A percentile compares a stretch with the other conserved stretches of the same genome.
These are phyloP conservation scores for Entomobrya multifasciata DNA, from an alignment of 2,888 invertebrate species.

Conservation along the genomic window DNA sequence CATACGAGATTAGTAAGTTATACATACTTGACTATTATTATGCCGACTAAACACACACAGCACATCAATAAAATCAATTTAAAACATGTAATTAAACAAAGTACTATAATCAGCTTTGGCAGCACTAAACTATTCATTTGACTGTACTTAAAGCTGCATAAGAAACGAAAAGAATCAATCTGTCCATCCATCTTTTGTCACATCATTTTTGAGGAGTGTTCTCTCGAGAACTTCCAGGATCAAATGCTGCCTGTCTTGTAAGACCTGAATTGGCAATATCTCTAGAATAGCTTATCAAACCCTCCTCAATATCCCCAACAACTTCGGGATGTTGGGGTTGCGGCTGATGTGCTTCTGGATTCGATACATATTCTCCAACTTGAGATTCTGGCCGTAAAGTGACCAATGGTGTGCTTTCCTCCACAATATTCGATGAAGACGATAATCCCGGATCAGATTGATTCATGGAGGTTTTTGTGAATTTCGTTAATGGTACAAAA, in stretches of 20 bases:
- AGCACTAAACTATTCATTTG: too few relatives aligned
- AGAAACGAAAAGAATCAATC: too few relatives aligned
- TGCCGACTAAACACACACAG: too few relatives aligned
- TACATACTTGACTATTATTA: too few relatives aligned
- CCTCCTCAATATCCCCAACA: constrained; percentile 14
- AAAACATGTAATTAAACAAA: too few relatives aligned
- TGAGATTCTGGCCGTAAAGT: constrained; percentile 61
- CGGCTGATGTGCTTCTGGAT: constrained; percentile 37
- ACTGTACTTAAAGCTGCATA: background rate
- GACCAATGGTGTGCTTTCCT: constrained; percentile 37
- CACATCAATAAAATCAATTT: too few relatives aligned
- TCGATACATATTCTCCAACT: constrained; percentile 46
- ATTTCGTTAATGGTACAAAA: constrained; percentile 60
- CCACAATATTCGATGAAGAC: constrained; percentile 62
- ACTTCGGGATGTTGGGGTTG: too few relatives aligned
- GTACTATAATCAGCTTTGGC: too few relatives aligned
- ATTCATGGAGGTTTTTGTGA: constrained; percentile 73
- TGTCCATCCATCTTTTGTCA: constrained; percentile 20
- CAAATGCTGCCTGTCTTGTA: constrained; percentile 72
- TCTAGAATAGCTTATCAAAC: constrained; percentile 17
- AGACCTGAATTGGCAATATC: constrained; percentile 59
- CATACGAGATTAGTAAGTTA: too few relatives aligned
- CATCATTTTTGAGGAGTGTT: constrained; percentile 75
- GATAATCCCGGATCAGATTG: constrained; percentile 77
- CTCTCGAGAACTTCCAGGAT: constrained; percentile 73